A percentile compares a stretch with the other conserved stretches of the same genome.
These are phyloP conservation scores for Rhagonycha lutea DNA, from an alignment of 2,888 invertebrate species.

Conservation along the genomic window DNA sequence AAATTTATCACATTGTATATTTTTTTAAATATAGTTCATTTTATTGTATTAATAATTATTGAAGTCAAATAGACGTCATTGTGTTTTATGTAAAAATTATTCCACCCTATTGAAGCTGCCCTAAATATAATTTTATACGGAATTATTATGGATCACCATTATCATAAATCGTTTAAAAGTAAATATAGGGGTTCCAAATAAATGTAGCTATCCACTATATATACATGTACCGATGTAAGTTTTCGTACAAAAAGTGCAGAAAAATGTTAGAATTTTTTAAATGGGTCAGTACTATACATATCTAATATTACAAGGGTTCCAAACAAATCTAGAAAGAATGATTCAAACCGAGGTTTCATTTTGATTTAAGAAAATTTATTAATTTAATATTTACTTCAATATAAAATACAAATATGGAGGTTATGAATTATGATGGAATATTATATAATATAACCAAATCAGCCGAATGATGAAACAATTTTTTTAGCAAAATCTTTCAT, in stretches of 20 bases:
- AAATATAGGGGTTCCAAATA: slow-evolving; percentile 8
- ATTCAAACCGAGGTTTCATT: too few relatives aligned
- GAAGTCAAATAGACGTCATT: background rate
- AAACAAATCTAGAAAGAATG: too few relatives aligned
- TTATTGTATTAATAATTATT: background rate
- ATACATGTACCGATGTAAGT: background rate
- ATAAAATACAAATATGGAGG: too few relatives aligned
- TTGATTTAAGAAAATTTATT: too few relatives aligned
- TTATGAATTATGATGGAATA: too few relatives aligned
- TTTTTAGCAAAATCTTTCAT: too few relatives aligned
- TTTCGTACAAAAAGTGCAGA: background rate
- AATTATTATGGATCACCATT: slow-evolving; percentile 14
- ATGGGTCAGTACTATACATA: too few relatives aligned
- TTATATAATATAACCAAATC: too few relatives aligned
- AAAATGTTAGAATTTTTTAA: too few relatives aligned
- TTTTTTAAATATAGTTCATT: background rate
- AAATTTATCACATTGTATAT: background rate
- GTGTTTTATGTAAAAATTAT: slow-evolving; percentile 6
- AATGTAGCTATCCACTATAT: background rate
- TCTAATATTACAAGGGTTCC: too few relatives aligned
- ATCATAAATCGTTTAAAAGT: slow-evolving; percentile 9
- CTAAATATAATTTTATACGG: slow-evolving; percentile 5
- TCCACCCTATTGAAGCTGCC: slow-evolving; percentile 12
- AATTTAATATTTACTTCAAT: too few relatives aligned
- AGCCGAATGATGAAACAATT: too few relatives aligned